These are phyloP conservation scores for Spilogale gracilis DNA, from an alignment of 2,113 vertebrate species.

Conservation along the genomic window DNA sequence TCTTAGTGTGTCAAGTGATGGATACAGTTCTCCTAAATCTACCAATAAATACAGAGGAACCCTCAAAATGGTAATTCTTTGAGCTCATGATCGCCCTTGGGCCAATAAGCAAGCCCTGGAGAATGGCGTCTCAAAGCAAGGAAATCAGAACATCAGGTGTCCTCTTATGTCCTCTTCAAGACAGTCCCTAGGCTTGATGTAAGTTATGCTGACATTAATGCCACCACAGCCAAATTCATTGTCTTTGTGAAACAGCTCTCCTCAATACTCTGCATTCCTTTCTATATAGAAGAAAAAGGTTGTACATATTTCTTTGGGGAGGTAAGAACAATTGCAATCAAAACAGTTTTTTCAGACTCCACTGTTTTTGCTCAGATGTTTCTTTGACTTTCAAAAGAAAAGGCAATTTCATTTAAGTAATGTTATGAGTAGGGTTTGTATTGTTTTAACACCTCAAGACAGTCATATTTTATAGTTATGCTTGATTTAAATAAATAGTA, in stretches of 20 bases:
- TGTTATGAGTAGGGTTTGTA: background rate
- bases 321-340: slow-evolving; percentile 60
- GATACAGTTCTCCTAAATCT: background rate
- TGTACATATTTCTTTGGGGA: background rate
- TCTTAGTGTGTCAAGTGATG: background rate
- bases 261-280: background rate
- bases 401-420: slow-evolving; percentile 63
- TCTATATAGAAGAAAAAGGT: background rate
- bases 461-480: slow-evolving; percentile 40
- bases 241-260: background rate
- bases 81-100: background rate
- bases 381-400: slow-evolving; percentile 69
- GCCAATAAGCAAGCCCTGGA: background rate
- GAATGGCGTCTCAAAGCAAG: background rate
- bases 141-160: background rate
- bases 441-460: slow-evolving; percentile 54
- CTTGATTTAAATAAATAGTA: slow-evolving; percentile 53
- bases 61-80: background rate
- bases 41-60: background rate
- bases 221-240: background rate
- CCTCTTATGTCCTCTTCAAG: background rate
- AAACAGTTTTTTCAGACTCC: background rate
- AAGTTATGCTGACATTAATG: background rate
- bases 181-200: background rate
- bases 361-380: slow-evolving; percentile 35